Conservation (phyloP, 2,797 vertebrate genomes). For the Gorsachius magnificus region DNA sequence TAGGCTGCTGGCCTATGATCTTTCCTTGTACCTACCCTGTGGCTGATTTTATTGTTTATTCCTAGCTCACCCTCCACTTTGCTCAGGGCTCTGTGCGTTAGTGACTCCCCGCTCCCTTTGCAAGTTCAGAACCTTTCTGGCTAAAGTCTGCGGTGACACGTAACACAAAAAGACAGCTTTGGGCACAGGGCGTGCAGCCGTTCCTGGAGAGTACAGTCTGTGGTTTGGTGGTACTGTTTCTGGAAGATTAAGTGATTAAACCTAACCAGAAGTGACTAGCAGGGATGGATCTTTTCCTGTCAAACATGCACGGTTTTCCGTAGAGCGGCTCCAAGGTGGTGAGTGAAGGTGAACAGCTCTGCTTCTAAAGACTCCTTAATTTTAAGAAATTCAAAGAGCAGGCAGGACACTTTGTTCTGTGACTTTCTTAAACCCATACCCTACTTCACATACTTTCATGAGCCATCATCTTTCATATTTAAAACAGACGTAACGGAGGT, state of each 20-base stretch:
- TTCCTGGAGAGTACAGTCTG: constrained; percentile 44
- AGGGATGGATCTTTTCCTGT: constrained; percentile 54
- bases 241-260: constrained; percentile 57
- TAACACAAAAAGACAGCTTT: constrained; percentile 63
- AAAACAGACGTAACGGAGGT: constrained; percentile 64
- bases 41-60: constrained; percentile 62
- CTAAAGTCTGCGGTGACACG: constrained; percentile 11
- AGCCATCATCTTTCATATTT: constrained; percentile 73
- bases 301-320: background rate
- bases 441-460: constrained; percentile 72
- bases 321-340: constrained; percentile 70
- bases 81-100: constrained; percentile 1
- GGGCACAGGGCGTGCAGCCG: constrained; percentile 2
- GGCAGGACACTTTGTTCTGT: constrained; percentile 70
- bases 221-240: constrained; percentile 10
- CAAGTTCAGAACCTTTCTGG: constrained; percentile 66
- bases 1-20: constrained; percentile 11
- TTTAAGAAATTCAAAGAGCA: constrained; percentile 77
- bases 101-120: constrained; percentile 49
- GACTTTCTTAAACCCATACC: constrained; percentile 71
- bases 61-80: background rate
- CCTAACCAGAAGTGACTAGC: constrained; percentile 57
- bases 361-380: constrained; percentile 74
- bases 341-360: constrained; percentile 72
- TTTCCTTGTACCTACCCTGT: constrained; percentile 27